Evolutionary conservation across 2,888 invertebrate species (phyloP), one percentile per base, ranked within the genome.

Genomic region (Chouioia cunea): DNA sequence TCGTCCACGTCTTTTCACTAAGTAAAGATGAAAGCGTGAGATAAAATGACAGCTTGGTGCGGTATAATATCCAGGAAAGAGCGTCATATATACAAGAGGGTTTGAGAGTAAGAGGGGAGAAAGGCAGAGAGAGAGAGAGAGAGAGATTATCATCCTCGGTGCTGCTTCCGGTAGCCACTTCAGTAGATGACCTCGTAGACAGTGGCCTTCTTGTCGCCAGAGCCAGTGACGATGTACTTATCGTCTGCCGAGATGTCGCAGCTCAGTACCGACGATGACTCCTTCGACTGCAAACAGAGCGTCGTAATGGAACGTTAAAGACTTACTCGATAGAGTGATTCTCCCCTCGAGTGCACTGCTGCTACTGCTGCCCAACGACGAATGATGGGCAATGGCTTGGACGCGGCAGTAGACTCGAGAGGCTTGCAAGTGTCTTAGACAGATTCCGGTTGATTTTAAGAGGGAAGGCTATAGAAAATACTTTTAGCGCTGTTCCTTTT

Each of bases 221-320:
- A 97, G 74, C 98, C 98, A 56, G 98, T 98, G 80, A 98, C 97
- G 82, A 99, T 97, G 88, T 95, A 97, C 87, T 97, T 97, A 89
- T 99, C 98, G 87, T 99, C 98, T 74, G 94, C 92, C 75, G 98
- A 97, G 87, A 99, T 97, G 91, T 99, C 99, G 90, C 98, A 99
- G 89, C 97, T 97, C 82, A 99, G 91, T 84, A 99, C 98, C 83
- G 97, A 97, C 79, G 97, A 97, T 73, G 97, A 95, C 89, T 99
- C 98, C 89, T 97, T 97, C 60, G 94, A 94, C 94, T 95, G 89
- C 63, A 89, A 89, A 77, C 65, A 63, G 36, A 54, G 58, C 63
- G 43, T 46, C 56, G 57, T 63, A 71, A 71, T 71, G 59, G 63
- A 36, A 67, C 52, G 67, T 63, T 66, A 65, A 72, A 63, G 59